A percentile compares a stretch with the other conserved stretches of the same genome.
Evolutionary conservation across 2,113 vertebrate species (phyloP).

Genomic region (Eptesicus fuscus): DNA sequence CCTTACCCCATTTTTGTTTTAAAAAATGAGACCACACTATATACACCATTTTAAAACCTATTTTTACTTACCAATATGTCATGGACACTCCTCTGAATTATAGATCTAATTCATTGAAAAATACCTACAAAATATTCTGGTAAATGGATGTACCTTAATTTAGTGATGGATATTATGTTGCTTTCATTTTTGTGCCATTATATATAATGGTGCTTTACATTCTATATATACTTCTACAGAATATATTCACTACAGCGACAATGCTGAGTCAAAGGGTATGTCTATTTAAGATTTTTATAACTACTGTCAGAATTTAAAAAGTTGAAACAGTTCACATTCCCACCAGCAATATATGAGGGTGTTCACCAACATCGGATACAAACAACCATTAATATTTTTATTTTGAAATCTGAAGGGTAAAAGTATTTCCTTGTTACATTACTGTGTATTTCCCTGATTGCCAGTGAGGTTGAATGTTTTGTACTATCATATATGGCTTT

Average conservation of each 20-base stretch:
- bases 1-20: not conserved
- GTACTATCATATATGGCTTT: not conserved
- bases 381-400: not conserved
- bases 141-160: not conserved
- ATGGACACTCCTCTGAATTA: not conserved
- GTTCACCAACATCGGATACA: not conserved
- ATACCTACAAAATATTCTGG: not conserved
- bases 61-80: not conserved
- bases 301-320: not conserved
- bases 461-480: not conserved
- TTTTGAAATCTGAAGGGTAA: not conserved
- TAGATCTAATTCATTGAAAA: not conserved
- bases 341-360: not conserved
- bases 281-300: not conserved
- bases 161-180: not conserved
- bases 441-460: not conserved
- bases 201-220: not conserved
- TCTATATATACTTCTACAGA: not conserved
- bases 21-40: not conserved
- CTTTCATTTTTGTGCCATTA: not conserved
- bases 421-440: not conserved
- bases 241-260: not conserved
- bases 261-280: not conserved
- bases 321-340: not conserved
- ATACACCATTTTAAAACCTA: constrained; percentile 6